Percentiles rank a stretch among this genome's conserved stretches.
phyloP scores from a whole-genome alignment of 2,113 vertebrate genomes.

The Lipophrys pholis region DNA sequence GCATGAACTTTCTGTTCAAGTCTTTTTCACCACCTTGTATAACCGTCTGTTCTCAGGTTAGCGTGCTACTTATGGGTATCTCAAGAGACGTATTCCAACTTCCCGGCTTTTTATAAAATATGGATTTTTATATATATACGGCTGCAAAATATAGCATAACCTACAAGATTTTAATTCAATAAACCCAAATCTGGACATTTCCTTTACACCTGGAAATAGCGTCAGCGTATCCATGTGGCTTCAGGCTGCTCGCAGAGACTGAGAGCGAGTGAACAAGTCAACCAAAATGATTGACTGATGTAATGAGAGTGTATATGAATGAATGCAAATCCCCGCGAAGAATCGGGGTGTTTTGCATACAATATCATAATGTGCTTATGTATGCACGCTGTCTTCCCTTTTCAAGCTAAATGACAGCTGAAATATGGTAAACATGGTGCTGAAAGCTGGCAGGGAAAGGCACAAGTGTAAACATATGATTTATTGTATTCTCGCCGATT shows the following conservation, averaged over 20 bases:
- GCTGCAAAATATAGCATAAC: neutral
- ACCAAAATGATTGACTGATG: slow-evolving; percentile 36
- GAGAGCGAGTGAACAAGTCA: slow-evolving; percentile 28
- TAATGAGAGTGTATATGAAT: slow-evolving; percentile 42
- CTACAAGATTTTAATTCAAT: neutral
- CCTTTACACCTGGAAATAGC: slow-evolving; percentile 23
- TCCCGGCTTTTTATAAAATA: neutral
- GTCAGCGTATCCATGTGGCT: slow-evolving; percentile 19
- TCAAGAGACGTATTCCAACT: neutral
- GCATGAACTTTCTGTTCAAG: slow-evolving; percentile 14
- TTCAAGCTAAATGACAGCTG: slow-evolving; percentile 42
- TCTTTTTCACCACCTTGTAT: neutral
- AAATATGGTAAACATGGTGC: slow-evolving; percentile 29
- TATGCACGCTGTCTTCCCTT: slow-evolving; percentile 42
- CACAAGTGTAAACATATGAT: slow-evolving; percentile 32
- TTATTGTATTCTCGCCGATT: slow-evolving; percentile 4
- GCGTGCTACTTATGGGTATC: neutral
- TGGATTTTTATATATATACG: neutral
- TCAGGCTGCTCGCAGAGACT: slow-evolving; percentile 31
- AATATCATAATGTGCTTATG: slow-evolving; percentile 41
- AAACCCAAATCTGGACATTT: slow-evolving; percentile 8
- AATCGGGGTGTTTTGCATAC: slow-evolving; percentile 48
- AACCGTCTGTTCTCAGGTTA: neutral
- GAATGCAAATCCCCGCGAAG: slow-evolving; percentile 42
- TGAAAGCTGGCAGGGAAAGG: slow-evolving; percentile 18